These are phyloP conservation scores for Trypoxylon attenuatum DNA, from an alignment of 2,888 invertebrate genomes.

Conservation along the genomic window DNA sequence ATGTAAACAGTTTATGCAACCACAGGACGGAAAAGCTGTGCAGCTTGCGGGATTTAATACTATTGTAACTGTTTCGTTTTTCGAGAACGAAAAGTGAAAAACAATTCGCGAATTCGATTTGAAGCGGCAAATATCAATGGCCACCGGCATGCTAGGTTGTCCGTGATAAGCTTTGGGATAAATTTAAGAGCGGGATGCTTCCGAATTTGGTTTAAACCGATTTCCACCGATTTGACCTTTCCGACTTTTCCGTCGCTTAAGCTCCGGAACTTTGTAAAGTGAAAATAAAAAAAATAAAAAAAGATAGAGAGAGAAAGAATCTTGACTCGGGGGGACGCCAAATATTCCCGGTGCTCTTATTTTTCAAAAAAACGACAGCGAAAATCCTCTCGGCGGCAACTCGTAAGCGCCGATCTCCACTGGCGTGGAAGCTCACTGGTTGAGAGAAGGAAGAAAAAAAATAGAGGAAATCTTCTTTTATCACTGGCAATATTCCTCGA, in stretches of 20 bases:
- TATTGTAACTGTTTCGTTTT: neutral
- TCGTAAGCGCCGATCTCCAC: neutral
- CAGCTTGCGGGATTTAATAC: slow-evolving; percentile 1
- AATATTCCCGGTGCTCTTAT: neutral
- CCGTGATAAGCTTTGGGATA: no score
- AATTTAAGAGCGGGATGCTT: neutral
- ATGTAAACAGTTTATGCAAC: neutral
- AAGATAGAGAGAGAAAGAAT: neutral
- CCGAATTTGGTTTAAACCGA: neutral
- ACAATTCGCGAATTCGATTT: no score
- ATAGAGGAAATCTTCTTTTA: no score
- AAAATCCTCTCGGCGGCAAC: neutral
- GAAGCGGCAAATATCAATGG: no score
- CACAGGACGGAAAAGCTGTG: neutral
- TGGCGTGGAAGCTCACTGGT: no score
- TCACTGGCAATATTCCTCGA: no score
- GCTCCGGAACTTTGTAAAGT: neutral
- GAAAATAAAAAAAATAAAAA: neutral
- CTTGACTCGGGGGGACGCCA: neutral
- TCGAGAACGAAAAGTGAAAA: no score
- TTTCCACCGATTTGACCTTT: neutral
- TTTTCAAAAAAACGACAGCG: neutral
- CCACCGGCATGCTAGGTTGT: no score
- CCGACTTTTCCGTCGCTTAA: neutral
- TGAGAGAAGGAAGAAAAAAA: no score